Evolutionary conservation across 2,113 vertebrate genomes (phyloP), one percentile per base, ranked within the genome.

Genomic region (Fregata magnificens): DNA sequence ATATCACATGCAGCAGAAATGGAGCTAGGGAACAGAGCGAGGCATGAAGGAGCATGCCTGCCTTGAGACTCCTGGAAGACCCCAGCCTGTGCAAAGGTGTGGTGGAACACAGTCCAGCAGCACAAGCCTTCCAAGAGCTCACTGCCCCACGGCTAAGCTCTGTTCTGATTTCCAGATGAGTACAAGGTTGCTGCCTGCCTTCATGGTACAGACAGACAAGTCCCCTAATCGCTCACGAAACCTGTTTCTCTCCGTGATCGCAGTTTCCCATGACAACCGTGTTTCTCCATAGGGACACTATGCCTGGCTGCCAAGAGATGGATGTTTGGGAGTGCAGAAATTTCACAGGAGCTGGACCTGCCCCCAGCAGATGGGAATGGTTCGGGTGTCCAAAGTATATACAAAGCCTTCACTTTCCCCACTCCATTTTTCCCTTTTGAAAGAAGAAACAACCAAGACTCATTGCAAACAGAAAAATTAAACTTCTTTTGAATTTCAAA

Each of bases 231-330:
- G 8, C 34, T 83, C 45, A 53, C 3, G 4, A 49, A 72, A 58
- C 3, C 62, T 62, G 29, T 78, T 95, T 95, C 82, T 84, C 40
- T 74, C 63, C 34, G 36, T 34, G 50, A 83, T 78, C 1, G 0
- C 66, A 16, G 95, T 90, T 82, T 95, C 92, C 88, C 90, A 88
- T 93, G 82, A 96, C 94, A 96, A 88, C 92, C 11, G 0, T 44
- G 25, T 74, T 86, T 65, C 82, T 95, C 76, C 69, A 49, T 6
- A 56, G 79, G 71, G 55, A 90, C 20, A 28, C 50, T 58, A 19
- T 0, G 50, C 16, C 50, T 70, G 38, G 21, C 59, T 92, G 90
- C 65, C 69, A 88, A 88, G 74, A 92, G 63, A 77, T 47, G 47
- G n/a, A 58, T 56, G 50, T 81, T 52, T 88, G 72, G 47, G 88